Base-by-base conservation (phyloP, 2,797 vertebrate species). In the Phataginus tetradactyla region DNA sequence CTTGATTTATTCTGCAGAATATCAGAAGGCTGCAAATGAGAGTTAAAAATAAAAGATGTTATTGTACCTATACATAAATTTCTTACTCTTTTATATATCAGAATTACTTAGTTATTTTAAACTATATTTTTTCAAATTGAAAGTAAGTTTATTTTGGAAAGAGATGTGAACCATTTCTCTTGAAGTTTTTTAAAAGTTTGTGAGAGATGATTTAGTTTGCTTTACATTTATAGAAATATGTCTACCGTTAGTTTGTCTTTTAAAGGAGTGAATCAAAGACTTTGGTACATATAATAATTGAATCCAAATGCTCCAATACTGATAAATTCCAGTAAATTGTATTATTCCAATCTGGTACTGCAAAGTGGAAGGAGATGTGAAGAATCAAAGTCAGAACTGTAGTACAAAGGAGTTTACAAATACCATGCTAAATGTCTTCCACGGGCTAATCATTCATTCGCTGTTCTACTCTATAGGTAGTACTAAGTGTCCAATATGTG, bases 141-240 rank as follows among this genome's bases (percentile, higher is more conserved):
- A 95, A 55, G 7, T 89, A 92, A 94, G 4, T 63, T 88, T 78
- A 39, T 14, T 78, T 86, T 86, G 25, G 25, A 89, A 89, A 89
- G 42, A n/a, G 6, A n/a, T 7, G 7, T 42, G 9, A 84, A 21
- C 13, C 34, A 42, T 78, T 86, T 81, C 9, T 94, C 21, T 64
- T 69, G 64, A 75, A 37, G 17, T 55, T 72, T 12, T 55, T 74
- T 86, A 27, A 74, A 34, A 87, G 39, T 91, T 69, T 69, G 7
- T 18, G 17, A 12, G 5, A 14, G 29, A 23, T 34, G 37, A 4
- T 63, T 90, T 66, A 71, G 3, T 64, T 92, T 90, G 5, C 15
- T n/a, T 53, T 71, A 17, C 32, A 86, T 75, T 83, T 18, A 75
- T 13, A 87, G 45, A 86, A 95, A 78, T 63, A 74, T n/a, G 1